phyloP scores from a whole-genome alignment of 2,113 vertebrate species.

The Xiphorhynchus elegans region DNA sequence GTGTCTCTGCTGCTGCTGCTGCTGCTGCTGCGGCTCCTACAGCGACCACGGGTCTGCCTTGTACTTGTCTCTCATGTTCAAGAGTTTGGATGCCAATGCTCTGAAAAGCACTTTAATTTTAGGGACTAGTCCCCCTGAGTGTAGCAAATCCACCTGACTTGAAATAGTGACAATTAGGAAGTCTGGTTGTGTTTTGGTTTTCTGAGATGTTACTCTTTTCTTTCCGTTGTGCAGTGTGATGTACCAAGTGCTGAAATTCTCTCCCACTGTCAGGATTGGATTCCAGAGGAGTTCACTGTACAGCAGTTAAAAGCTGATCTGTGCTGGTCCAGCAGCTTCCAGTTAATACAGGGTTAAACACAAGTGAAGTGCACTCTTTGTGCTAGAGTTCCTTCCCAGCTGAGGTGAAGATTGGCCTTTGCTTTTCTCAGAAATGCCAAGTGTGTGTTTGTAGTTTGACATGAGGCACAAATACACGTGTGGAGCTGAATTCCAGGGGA shows the following conservation, averaged over 20 bases:
- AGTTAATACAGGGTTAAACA: background rate
- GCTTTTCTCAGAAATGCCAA: constrained; percentile 40
- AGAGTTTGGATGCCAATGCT: constrained; percentile 50
- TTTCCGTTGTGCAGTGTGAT: constrained; percentile 6
- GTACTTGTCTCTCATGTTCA: constrained; percentile 62
- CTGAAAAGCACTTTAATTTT: constrained; percentile 71
- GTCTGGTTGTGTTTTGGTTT: background rate
- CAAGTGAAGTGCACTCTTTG: background rate
- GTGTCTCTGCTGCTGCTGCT: constrained; percentile 10
- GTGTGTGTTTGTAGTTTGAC: background rate
- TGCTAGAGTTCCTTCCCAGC: background rate
- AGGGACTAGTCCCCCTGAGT: constrained; percentile 37
- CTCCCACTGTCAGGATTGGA: background rate
- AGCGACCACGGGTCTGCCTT: constrained; percentile 13
- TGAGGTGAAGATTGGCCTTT: background rate
- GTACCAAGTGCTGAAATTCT: constrained; percentile 33
- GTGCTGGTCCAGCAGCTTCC: constrained; percentile 38
- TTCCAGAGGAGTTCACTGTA: constrained; percentile 16
- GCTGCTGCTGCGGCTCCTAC: constrained; percentile 32
- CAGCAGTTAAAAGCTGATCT: background rate
- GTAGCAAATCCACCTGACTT: constrained; percentile 68
- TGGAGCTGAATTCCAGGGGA: background rate
- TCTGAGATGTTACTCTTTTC: background rate
- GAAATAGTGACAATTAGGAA: constrained; percentile 52
- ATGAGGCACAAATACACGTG: background rate